Evolutionary conservation across 2,888 invertebrate genomes (phyloP), one percentile per base, ranked within the genome.

Genomic region (Meandrusa payeni): DNA sequence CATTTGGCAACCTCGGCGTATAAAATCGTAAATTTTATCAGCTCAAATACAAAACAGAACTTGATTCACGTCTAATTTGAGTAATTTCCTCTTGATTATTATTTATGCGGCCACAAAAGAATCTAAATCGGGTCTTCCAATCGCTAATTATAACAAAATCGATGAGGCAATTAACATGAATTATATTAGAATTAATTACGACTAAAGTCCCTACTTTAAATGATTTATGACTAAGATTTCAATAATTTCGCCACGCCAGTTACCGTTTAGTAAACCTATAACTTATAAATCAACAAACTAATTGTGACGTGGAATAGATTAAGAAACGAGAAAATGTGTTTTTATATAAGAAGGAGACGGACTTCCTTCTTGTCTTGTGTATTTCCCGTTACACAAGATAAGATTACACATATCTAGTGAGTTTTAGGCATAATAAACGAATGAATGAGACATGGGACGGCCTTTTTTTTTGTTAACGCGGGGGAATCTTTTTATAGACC

Each of bases 41-140:
- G n/a, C 6, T 13, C 26, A 24, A 33, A 6, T 12, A 26, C 12
- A 11, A 33, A 9, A 33, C 19, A 5, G 24, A 33, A 41, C 12
- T 10, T 17, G 28, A 39, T 39, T 33, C 12, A 5, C 20, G 10
- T 5, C 12, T 9, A 23, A 29, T 13, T 39, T 39, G 4, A 4
- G 19, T 37, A 37, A 37, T 37, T 37, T 37, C 37, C 37, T 37
- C 27, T 27, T 37, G 12, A 27, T 24, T 23, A 31, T 40, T 7
- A n/a, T 23, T 40, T 40, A 31, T 31, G 10, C 24, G 29, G 7
- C 31, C 11, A 23, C 31, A 23, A 23, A 39, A 31, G 11, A 15
- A 32, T 31, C 40, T 15, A 11, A 11, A 12, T 22, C 13, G 9
- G 20, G n/a, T n/a, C 22, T 29, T 15, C 6, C 22, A 31, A 39